Evolutionary conservation across 2,797 vertebrate species (phyloP), one percentile per base, ranked within the genome.

Genomic region (Acridotheres tristis): DNA sequence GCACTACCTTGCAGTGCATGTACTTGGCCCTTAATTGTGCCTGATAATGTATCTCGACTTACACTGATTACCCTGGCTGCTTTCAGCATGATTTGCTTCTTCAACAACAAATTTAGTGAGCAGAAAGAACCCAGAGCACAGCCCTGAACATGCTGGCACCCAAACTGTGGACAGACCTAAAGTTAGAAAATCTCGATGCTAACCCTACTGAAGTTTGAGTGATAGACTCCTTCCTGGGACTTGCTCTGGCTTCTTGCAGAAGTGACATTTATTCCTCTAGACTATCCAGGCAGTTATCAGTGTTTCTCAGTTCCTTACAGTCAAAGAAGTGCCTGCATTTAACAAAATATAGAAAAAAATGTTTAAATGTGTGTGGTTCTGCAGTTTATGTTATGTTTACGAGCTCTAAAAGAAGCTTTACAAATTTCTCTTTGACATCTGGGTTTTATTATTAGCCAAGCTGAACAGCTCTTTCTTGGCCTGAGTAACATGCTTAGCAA

Each of bases 391-490:
- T 67, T 58, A 36, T 23, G 61, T 72, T 89, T 86, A 65, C 76
- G 32, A 54, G 26, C 55, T 54, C 36, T 87, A 53, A 90, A 85
- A 95, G 67, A 71, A 76, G 40, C 48, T 89, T 96, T 81, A 86
- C 66, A 78, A 74, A 71, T 76, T 94, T 95, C 43, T 85, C 40
- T 65, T 61, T 80, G 68, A 86, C 95, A 94, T 93, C 94, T 95
- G 95, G 62, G 21, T 82, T 93, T 91, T 88, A 86, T 94, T 97
- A 89, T 67, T 92, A 87, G 38, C 40, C 51, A 82, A 83, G 48
- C 66, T 90, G 78, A 90, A 51, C 76, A 86, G 65, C 0, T 1
- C 51, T 86, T 92, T 85, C 67, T 82, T 94, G 78, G 81, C 43
- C 78, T 73, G 84, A 96, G 88, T 79, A 94, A 95, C 47, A 47